A percentile compares a stretch with the other conserved stretches of the same genome.
phyloP scores from a whole-genome alignment of 2,113 vertebrate genomes.

The Pollachius pollachius region DNA sequence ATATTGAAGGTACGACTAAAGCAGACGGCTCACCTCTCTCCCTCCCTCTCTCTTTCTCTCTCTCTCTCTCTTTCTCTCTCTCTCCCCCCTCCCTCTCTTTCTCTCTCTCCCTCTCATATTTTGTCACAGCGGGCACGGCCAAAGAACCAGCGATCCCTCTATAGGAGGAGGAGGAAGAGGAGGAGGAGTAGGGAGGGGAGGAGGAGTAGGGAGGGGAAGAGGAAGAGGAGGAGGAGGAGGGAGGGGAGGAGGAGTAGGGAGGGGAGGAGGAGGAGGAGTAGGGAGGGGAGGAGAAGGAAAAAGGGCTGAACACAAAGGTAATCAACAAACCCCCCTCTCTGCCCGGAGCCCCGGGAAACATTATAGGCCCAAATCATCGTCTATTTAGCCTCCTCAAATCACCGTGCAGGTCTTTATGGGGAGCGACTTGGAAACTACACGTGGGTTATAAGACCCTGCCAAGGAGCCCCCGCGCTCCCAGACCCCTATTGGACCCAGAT shows the following conservation, averaged over 20 bases:
- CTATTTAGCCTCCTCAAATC: slow-evolving; percentile 82
- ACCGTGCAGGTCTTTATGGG: slow-evolving; percentile 74
- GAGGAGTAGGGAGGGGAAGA: neutral
- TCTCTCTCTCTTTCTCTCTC: too few relatives aligned
- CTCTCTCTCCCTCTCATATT: too few relatives aligned
- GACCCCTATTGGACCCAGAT: slow-evolving; percentile 81
- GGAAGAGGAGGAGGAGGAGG: neutral
- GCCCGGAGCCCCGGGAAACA: slow-evolving; percentile 64
- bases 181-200: neutral
- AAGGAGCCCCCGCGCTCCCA: slow-evolving; percentile 68
- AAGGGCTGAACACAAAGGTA: slow-evolving; percentile 59
- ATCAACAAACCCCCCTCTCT: slow-evolving; percentile 61
- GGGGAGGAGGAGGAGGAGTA: neutral
- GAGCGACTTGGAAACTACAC: slow-evolving; percentile 77
- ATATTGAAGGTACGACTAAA: too few relatives aligned
- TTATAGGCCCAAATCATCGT: slow-evolving; percentile 72
- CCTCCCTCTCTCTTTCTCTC: too few relatives aligned
- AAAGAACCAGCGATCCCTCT: too few relatives aligned
- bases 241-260: slow-evolving; percentile 12
- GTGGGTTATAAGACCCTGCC: slow-evolving; percentile 71
- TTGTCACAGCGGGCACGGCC: too few relatives aligned
- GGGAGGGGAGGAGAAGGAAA: slow-evolving; percentile 7
- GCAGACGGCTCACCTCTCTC: slow-evolving; percentile 20
- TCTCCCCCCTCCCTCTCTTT: too few relatives aligned
- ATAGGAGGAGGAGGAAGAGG: neutral